Conservation (phyloP, 2,113 vertebrate genomes). For the Bos javanicus region DNA sequence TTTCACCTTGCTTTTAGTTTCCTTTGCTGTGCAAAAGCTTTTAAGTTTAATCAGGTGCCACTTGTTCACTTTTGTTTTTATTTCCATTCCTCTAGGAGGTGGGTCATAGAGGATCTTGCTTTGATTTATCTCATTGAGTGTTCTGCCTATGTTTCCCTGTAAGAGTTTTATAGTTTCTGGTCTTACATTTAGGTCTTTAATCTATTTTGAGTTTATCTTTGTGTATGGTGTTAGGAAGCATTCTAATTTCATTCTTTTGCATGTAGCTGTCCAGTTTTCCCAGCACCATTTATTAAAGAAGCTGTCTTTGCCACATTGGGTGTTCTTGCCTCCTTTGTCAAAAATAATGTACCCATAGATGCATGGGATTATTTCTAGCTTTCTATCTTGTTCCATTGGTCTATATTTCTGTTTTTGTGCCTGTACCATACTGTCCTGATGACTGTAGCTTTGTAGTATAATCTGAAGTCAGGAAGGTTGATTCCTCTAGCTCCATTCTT, state of each 20-base stretch:
- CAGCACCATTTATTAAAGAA: not conserved
- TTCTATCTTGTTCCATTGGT: not conserved
- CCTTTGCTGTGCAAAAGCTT: not conserved
- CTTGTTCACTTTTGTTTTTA: not conserved
- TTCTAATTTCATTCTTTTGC: not conserved
- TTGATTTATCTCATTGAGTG: not conserved
- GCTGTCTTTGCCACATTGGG: not conserved
- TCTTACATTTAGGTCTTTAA: not conserved
- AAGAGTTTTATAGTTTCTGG: not conserved
- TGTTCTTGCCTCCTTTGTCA: not conserved
- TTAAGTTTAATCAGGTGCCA: not conserved
- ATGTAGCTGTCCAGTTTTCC: not conserved
- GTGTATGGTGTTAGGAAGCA: not conserved
- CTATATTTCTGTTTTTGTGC: not conserved
- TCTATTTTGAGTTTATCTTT: not conserved
- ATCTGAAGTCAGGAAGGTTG: not conserved
- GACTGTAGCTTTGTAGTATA: not conserved
- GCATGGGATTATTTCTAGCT: not conserved
- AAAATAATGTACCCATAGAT: not conserved
- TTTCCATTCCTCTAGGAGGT: not conserved
- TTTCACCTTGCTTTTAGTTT: not conserved
- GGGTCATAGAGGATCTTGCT: not conserved
- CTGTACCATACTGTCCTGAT: not conserved
- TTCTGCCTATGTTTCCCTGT: not conserved
- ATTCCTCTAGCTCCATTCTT: not conserved